A percentile compares a stretch with the other conserved stretches of the same genome.
Evolutionary conservation across 2,888 invertebrate genomes (phyloP).

Genomic region (Drosophila gaucha): DNA sequence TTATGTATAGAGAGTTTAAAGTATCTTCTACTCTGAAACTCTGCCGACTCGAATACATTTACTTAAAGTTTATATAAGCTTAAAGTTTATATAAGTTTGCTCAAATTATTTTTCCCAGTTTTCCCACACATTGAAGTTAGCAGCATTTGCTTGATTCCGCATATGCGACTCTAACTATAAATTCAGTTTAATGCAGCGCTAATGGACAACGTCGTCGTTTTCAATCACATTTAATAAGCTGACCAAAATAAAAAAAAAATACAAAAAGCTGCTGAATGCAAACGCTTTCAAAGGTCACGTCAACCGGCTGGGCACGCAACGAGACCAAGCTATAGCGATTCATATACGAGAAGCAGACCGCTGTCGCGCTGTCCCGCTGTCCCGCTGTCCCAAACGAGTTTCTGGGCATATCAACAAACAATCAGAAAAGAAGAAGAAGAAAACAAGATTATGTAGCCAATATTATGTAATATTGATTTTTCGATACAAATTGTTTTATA

Average conservation of each 20-base stretch:
- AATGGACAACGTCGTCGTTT: conserved; percentile 26
- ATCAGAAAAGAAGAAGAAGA: conserved; percentile 16
- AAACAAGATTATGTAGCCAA: conserved; percentile 23
- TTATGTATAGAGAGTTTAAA: too few relatives aligned
- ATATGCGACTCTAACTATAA: not conserved
- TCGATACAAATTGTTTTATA: conserved; percentile 45
- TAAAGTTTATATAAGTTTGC: not conserved
- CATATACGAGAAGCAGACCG: conserved; percentile 22
- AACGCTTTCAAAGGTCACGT: conserved; percentile 72
- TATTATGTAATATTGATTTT: conserved; percentile 73
- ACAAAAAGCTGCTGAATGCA: conserved; percentile 42
- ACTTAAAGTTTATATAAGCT: too few relatives aligned
- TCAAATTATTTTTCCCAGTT: not conserved
- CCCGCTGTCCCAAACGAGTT: conserved; percentile 64
- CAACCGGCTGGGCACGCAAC: conserved; percentile 72
- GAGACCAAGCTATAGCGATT: conserved; percentile 20
- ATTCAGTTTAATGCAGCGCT: conserved; percentile 27
- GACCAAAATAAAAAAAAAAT: conserved; percentile 23
- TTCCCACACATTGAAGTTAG: conserved; percentile 43
- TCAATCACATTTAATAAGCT: conserved; percentile 42
- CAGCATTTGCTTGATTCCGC: conserved; percentile 19
- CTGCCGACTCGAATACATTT: too few relatives aligned
- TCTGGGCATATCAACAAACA: conserved; percentile 50
- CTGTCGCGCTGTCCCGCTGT: too few relatives aligned
- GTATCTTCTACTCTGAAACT: too few relatives aligned